Evolutionary conservation across 2,113 vertebrate species (phyloP).

Genomic region (Cavia aperea): DNA sequence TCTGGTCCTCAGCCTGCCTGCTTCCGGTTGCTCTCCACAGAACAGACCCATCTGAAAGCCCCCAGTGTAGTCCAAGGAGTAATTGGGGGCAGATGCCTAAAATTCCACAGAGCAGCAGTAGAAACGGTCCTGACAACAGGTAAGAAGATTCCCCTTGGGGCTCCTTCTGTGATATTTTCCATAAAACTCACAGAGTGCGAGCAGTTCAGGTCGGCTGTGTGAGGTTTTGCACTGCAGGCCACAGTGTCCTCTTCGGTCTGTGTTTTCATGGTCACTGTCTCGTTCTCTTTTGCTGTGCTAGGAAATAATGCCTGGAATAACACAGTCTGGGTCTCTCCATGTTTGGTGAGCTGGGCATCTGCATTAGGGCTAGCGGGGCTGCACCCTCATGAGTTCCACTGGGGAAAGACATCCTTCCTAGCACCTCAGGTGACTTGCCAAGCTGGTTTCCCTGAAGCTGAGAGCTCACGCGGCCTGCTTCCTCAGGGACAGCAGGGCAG

Average conservation of each 20-base stretch:
- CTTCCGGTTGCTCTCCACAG: neutral
- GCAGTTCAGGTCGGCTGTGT: too few species aligned
- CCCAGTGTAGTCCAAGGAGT: neutral
- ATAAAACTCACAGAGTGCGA: neutral
- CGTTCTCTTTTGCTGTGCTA: neutral
- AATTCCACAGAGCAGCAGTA: neutral
- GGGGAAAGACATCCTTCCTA: neutral
- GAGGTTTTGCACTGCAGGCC: too few species aligned
- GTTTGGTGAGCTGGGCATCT: neutral
- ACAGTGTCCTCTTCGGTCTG: neutral
- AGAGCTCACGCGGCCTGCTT: neutral
- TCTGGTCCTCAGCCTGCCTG: fast-evolving
- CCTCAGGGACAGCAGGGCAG: neutral
- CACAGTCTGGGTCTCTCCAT: fast-evolving
- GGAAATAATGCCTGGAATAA: neutral
- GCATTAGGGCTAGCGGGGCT: too few species aligned
- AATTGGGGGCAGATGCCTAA: neutral
- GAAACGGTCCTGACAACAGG: neutral
- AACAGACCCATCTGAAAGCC: neutral
- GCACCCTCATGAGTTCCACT: neutral
- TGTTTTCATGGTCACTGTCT: too few species aligned
- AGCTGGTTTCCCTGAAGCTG: neutral
- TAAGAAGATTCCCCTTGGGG: neutral
- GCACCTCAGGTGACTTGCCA: too few species aligned
- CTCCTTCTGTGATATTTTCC: neutral